Evolutionary conservation across 1,140 invertebrate species (phyloP).

Genomic region (Theocolax elegans): DNA sequence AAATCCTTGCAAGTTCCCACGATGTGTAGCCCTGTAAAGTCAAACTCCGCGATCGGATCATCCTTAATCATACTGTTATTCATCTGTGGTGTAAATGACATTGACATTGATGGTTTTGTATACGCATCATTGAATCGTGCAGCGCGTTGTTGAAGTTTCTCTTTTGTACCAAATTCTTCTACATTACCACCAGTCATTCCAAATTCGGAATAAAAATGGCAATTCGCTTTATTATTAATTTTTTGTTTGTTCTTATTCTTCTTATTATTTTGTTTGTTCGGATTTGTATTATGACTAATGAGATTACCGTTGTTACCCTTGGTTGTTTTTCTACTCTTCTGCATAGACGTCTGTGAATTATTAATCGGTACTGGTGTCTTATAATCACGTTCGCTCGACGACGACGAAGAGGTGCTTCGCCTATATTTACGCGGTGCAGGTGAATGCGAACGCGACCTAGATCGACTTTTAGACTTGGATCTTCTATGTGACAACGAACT

Average conservation of each 20-base stretch:
- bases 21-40: slow-evolving; percentile 87
- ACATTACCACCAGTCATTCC: slow-evolving; percentile 70
- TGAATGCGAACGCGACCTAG: slow-evolving; percentile 50
- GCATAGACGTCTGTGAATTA: background rate
- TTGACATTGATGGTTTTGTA: background rate
- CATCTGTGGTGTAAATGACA: too few relatives aligned
- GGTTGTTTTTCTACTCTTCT: slow-evolving; percentile 53
- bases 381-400: slow-evolving; percentile 59
- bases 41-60: slow-evolving; percentile 76
- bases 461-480: slow-evolving; percentile 46
- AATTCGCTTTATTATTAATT: slow-evolving; percentile 70
- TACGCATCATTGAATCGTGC: slow-evolving; percentile 79
- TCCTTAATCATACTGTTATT: slow-evolving; percentile 65
- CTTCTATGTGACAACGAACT: slow-evolving; percentile 35
- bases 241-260: slow-evolving; percentile 68
- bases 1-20: slow-evolving; percentile 92
- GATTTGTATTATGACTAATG: background rate
- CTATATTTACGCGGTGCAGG: slow-evolving; percentile 58
- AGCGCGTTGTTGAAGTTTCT: slow-evolving; percentile 84
- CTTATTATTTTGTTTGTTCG: slow-evolving; percentile 55
- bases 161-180: slow-evolving; percentile 75
- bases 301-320: background rate
- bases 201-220: slow-evolving; percentile 79
- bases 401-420: slow-evolving; percentile 63
- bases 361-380: slow-evolving; percentile 44